These are phyloP conservation scores for Festucalex cinctus DNA, from an alignment of 2,113 vertebrate species.

Conservation along the genomic window DNA sequence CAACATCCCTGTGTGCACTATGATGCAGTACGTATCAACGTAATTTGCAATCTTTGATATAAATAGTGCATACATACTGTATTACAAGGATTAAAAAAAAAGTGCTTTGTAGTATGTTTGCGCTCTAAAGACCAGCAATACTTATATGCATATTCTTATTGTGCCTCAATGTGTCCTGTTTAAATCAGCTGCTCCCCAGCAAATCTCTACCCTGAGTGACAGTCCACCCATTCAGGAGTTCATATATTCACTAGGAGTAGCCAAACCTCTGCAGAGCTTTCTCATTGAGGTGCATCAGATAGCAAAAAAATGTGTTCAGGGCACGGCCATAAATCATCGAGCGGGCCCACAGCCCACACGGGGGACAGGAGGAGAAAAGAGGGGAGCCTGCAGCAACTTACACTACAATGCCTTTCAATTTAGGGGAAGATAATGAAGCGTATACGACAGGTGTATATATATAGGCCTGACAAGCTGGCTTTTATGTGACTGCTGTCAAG, in stretches of 20 bases:
- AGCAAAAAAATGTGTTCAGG: conserved; percentile 27
- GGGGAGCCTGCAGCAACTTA: not conserved
- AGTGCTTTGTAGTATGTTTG: conserved; percentile 16
- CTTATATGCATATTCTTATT: not conserved
- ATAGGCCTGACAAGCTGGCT: not conserved
- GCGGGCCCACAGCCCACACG: not conserved
- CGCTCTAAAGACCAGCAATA: not conserved
- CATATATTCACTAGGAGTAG: conserved; percentile 55
- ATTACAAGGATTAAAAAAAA: conserved; percentile 29
- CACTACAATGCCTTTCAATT: conserved; percentile 14
- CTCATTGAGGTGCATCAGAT: conserved; percentile 28
- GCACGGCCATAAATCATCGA: conserved; percentile 47
- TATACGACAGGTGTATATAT: not conserved
- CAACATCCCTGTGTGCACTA: too few relatives aligned
- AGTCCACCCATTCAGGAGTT: conserved; percentile 21
- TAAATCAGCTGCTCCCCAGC: conserved; percentile 12
- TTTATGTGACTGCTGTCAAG: not conserved
- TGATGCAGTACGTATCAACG: too few relatives aligned
- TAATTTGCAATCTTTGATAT: not conserved
- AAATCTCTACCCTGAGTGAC: conserved; percentile 24
- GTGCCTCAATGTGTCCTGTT: not conserved
- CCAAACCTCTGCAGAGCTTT: conserved; percentile 27
- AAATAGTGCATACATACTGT: conserved; percentile 40
- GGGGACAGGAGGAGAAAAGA: not conserved
- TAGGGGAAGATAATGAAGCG: conserved; percentile 1